Evolutionary conservation across 2,113 vertebrate species (phyloP).

Genomic region (Lepus timidus): DNA sequence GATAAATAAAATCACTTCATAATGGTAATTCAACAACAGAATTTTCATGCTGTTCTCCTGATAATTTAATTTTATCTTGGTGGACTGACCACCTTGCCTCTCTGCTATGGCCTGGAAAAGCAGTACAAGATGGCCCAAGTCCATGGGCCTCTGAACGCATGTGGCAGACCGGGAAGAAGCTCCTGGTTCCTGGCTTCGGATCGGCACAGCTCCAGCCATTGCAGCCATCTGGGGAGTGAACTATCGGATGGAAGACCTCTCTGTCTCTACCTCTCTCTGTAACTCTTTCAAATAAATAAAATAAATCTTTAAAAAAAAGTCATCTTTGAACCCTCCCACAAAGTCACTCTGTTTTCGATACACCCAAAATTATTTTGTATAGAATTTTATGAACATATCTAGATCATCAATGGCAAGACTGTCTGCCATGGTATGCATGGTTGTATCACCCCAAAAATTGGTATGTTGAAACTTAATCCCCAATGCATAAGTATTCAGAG

Average conservation of each 20-base stretch:
- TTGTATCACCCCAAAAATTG: background rate
- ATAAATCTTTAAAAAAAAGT: background rate
- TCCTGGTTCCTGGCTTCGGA: no score
- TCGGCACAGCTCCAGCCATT: no score
- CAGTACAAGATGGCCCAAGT: no score
- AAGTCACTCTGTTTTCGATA: background rate
- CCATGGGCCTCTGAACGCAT: no score
- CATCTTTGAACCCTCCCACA: background rate
- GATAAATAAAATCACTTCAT: background rate
- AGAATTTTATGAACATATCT: background rate
- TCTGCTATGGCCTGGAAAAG: background rate
- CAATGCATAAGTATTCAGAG: background rate
- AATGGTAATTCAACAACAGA: conserved; percentile 12
- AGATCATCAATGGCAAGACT: background rate
- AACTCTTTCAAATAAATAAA: no score
- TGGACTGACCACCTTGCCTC: background rate
- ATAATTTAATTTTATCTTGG: conserved; percentile 24
- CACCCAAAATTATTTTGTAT: background rate
- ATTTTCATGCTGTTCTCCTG: conserved; percentile 11
- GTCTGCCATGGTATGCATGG: background rate
- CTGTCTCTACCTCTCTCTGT: no score
- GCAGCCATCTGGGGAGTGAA: no score
- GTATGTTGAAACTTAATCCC: background rate
- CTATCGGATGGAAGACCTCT: no score
- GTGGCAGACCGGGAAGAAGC: no score